phyloP scores from a whole-genome alignment of 2,113 vertebrate species.

The Gasterosteus nipponicus region DNA sequence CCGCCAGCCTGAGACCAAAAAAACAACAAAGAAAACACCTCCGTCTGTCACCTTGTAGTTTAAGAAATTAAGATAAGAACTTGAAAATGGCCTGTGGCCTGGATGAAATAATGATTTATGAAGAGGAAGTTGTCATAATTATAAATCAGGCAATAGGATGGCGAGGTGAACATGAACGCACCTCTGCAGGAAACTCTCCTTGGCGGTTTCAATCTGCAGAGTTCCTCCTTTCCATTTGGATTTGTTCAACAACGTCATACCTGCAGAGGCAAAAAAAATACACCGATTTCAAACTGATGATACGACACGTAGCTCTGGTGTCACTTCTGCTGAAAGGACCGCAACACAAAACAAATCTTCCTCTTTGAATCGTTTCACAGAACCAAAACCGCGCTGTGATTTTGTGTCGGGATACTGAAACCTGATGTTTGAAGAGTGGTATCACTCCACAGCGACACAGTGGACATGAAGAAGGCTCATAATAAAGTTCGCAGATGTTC shows the following conservation, averaged over 20 bases:
- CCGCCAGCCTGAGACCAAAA: slow-evolving; percentile 80
- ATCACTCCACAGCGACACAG: background rate
- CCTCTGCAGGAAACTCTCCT: slow-evolving; percentile 94
- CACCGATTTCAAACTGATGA: background rate
- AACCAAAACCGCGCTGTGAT: background rate
- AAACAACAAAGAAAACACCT: background rate
- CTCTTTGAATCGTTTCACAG: background rate
- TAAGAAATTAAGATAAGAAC: background rate
- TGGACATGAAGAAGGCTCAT: background rate
- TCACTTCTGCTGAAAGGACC: background rate
- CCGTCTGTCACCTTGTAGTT: background rate
- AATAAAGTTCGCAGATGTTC: background rate
- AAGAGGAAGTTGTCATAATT: no score
- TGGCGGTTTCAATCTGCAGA: slow-evolving; percentile 92
- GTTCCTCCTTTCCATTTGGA: slow-evolving; percentile 95
- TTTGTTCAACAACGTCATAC: slow-evolving; percentile 90
- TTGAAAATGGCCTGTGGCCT: background rate
- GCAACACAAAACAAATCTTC: background rate
- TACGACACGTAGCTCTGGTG: background rate
- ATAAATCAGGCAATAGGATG: no score
- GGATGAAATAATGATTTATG: background rate
- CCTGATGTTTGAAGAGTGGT: background rate
- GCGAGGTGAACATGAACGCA: slow-evolving; percentile 43
- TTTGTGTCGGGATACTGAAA: background rate
- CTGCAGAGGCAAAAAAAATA: slow-evolving; percentile 71